Evolutionary conservation across 2,888 invertebrate genomes (phyloP).

Genomic region (Stenoptilia bipunctidactyla): DNA sequence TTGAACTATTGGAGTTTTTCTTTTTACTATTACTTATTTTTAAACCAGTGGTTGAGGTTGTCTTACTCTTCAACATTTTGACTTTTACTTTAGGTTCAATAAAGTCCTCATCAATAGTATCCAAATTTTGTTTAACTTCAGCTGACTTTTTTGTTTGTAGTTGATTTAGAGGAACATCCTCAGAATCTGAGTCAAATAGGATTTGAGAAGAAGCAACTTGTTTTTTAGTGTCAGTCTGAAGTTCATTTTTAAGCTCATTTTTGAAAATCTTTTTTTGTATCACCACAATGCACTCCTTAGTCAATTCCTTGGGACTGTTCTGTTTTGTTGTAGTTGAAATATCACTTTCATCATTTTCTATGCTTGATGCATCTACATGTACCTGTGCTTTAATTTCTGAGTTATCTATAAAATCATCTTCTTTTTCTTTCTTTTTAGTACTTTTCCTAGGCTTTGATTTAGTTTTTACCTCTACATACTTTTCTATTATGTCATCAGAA

Average conservation of each 20-base stretch:
- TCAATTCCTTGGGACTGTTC: conserved; percentile 44
- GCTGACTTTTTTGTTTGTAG: conserved; percentile 18
- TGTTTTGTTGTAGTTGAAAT: not conserved
- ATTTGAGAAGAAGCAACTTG: conserved; percentile 23
- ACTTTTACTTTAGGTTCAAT: conserved; percentile 19
- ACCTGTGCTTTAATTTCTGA: too few relatives aligned
- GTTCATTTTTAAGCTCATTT: conserved; percentile 12
- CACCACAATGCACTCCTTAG: conserved; percentile 56
- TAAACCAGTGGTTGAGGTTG: conserved; percentile 14
- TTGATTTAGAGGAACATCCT: conserved; percentile 40
- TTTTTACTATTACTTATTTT: conserved; percentile 4
- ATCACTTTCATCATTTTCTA: too few relatives aligned
- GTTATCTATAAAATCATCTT: too few relatives aligned
- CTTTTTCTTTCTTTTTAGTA: not conserved
- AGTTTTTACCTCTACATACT: not conserved
- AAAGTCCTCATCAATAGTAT: conserved; percentile 30
- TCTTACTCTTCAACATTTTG: conserved; percentile 25
- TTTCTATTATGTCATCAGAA: not conserved
- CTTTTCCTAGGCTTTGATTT: not conserved
- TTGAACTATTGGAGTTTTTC: conserved; percentile 18
- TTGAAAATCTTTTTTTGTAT: conserved; percentile 53
- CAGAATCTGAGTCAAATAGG: conserved; percentile 44
- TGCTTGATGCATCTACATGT: too few relatives aligned
- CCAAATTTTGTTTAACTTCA: conserved; percentile 9
- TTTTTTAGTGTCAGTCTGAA: conserved; percentile 12